phyloP scores from a whole-genome alignment of 2,797 vertebrate species.

The Typhlichthys subterraneus region DNA sequence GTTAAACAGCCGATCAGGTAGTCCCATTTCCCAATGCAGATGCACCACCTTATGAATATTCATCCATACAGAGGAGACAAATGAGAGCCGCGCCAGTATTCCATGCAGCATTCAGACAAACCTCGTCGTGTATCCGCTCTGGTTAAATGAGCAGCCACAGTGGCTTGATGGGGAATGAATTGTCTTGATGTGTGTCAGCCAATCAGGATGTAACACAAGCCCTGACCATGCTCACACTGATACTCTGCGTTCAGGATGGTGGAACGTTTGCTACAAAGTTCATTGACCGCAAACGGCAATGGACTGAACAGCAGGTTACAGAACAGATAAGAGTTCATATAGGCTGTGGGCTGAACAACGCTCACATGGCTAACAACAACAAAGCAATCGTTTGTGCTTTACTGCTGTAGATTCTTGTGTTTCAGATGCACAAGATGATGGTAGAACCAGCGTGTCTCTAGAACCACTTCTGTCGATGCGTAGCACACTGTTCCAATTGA shows the following conservation, averaged over 20 bases:
- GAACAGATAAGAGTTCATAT: too few species aligned
- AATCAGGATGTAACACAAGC: slow-evolving; percentile 57
- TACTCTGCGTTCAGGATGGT: slow-evolving; percentile 3
- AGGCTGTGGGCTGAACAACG: too few species aligned
- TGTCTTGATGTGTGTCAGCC: slow-evolving; percentile 57
- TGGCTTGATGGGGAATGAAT: slow-evolving; percentile 54
- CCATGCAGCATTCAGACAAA: slow-evolving; percentile 40
- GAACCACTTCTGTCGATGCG: too few species aligned
- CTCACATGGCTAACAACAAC: too few species aligned
- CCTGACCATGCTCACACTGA: slow-evolving; percentile 58
- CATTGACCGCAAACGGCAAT: too few species aligned
- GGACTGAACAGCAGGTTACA: too few species aligned
- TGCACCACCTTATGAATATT: slow-evolving; percentile 60
- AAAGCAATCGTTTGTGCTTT: too few species aligned
- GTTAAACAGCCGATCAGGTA: slow-evolving; percentile 63
- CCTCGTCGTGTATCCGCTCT: slow-evolving; percentile 21
- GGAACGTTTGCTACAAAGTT: too few species aligned
- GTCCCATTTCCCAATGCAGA: slow-evolving; percentile 28
- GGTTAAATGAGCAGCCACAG: slow-evolving; percentile 52
- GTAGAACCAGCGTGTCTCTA: too few species aligned
- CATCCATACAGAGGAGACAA: slow-evolving; percentile 49
- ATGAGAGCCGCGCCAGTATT: slow-evolving; percentile 32
- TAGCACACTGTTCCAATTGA: too few species aligned
- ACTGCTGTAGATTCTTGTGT: too few species aligned
- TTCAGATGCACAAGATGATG: too few species aligned